Evolutionary conservation across 1,140 invertebrate species (phyloP), one percentile per base, ranked within the genome.

Genomic region (Drosophila novamexicana): DNA sequence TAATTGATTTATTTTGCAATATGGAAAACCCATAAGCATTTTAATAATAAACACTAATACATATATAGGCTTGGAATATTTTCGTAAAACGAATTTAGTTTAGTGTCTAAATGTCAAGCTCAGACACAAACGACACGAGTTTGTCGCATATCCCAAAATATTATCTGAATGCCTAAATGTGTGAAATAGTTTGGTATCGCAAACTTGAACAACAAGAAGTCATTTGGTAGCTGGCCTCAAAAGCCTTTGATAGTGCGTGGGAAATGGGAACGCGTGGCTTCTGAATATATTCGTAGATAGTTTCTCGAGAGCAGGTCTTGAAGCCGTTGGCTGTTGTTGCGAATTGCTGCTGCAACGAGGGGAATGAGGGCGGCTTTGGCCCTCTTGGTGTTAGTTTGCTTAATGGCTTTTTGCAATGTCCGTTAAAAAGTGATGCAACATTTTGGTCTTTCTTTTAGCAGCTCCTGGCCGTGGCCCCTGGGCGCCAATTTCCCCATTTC

Each of bases 391-490:
- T 53, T 67, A 67, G 70, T 68, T 73, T 72, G 64, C 36, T 57
- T 68, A 73, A 73, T 68, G 70, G 64, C 34, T 54, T 68, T 54
- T 44, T 56, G 59, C 67, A 44, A 47, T 54, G 54, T 45, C 22
- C 49, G 40, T 42, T 56, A 68, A 61, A 64, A 59, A 54, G 37
- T 59, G 70, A 40, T 73, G 70, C 70, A 73, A 73, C 70, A 73
- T 54, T 73, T 67, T 73, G 37, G 54, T 32, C 44, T 57, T 57
- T 59, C 16, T 58, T 42, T 14, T 18, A 32, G 6, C 57, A 62
- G 49, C 66, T 62, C 49, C 29, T 7, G 34, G 53, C 47, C 49
- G 34, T 7, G 34, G 53, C 47, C 69, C 63, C 69, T 53, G 52
- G 69, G 54, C 63, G 57, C 56, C 64, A 73, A 68, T 68, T 61